Base-by-base conservation (phyloP, 2,888 invertebrate genomes). In the Volucella zonaria region DNA sequence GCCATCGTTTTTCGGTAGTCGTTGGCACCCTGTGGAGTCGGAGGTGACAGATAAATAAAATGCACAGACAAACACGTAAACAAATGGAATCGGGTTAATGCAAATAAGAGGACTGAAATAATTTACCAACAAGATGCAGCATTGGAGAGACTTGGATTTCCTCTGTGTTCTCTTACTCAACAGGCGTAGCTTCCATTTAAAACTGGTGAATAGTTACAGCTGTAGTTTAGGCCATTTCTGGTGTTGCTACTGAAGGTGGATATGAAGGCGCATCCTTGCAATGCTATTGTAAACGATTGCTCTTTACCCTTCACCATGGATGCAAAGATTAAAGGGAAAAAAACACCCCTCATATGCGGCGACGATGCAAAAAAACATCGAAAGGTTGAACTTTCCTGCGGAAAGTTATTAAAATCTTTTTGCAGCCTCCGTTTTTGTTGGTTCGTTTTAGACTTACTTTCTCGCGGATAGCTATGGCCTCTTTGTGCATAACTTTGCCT, bases 321-420 rank as follows among this genome's bases (percentile, higher is more conserved):
- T 70, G 45, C 38, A 12, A 56, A 43, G 18, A 43, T n/a, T 58
- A 31, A 31, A 6, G 0, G 58, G 74, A 12, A 56, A 58, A 66
- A 40, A 23, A 40, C 31, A 43, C 31, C n/a, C 14, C 6, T 14
- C 15, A 40, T 31, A 15, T 9, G 8, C 40, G 12, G 11, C 11
- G n/a, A 31, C 6, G 14, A 59, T 42, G 23, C 58, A 42, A 31
- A 42, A 31, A 10, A 54, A 42, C 11, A 43, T 14, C 31, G 14
- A 40, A 3, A 8, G 49, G 64, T 54, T 49, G 64, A 80, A 79
- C 70, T 80, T 49, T 80, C 74, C 75, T 80, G 80, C 83, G 83
- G 80, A 75, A 83, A 80, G 73, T 83, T 80, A 83, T 83, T 83
- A 83, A 83, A 83, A 83, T 83, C 83, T 83, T 79, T 75, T 75